Base-by-base conservation (phyloP, 37 sponge, comb jelly and placozoan genomes). In the Corticium candelabrum region DNA sequence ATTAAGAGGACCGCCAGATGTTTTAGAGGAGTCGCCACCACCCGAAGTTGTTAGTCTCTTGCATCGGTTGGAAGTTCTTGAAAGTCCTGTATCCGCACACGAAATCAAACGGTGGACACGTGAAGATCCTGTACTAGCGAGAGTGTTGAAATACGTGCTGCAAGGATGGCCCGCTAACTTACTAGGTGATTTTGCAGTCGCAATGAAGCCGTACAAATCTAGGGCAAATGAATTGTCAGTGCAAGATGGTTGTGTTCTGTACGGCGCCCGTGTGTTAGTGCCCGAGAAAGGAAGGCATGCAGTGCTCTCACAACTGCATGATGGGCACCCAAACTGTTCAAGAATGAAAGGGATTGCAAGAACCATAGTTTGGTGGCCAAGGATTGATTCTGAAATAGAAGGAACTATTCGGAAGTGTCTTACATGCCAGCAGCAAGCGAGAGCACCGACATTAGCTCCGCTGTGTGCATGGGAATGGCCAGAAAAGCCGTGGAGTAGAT, bases 391-490 rank as follows among this genome's bases (percentile, higher is more conserved):
- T 39, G 79, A 86, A 30, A 50, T n/a, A n/a, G n/a, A n/a, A n/a
- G n/a, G n/a, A n/a, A n/a, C n/a, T n/a, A n/a, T n/a, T n/a, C n/a
- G n/a, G n/a, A n/a, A n/a, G n/a, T n/a, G n/a, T n/a, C n/a, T n/a
- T n/a, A n/a, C n/a, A n/a, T n/a, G n/a, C n/a, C 78, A 75, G 41
- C 1, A 67, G 31, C 30, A 38, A 2, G 0, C 67, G 38, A 36
- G 11, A 69, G 31, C 77, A 38, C 81, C 77, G n/a, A 38, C 77
- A 2, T 41, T 39, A 5, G 79, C 69, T 1, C 87, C 82, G 32
- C 68, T 82, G 21, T 81, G 83, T 43, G 77, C 81, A 0, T 83
- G 84, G 81, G 81, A 41, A 68, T 83, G 80, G 84, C 87, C 84
- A n/a, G 40, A 40, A 4, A 33, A 83, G 33, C 84, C 81, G 56